phyloP scores from a whole-genome alignment of 2,888 invertebrate species.

The Eupithecia subfuscata region DNA sequence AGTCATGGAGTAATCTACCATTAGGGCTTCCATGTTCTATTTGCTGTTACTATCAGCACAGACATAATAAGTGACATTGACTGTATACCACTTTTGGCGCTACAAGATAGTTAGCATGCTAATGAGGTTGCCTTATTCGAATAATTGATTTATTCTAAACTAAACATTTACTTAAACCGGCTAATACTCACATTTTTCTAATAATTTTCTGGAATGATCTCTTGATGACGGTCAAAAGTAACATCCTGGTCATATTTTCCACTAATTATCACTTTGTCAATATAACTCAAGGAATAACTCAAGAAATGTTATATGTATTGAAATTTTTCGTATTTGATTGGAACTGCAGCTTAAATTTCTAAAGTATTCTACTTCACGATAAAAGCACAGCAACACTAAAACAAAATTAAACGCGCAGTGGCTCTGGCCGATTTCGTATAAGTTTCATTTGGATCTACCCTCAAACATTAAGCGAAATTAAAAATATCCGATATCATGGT shows the following conservation, averaged over 20 bases:
- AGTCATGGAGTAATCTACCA: slow-evolving; percentile 1
- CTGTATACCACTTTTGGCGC: slow-evolving; percentile 23
- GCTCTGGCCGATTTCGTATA: not conserved
- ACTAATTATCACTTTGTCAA: slow-evolving; percentile 20
- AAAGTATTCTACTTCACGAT: slow-evolving; percentile 1
- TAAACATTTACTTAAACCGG: not conserved
- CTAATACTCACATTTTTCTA: slow-evolving; percentile 64
- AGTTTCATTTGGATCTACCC: slow-evolving; percentile 15
- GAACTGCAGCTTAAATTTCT: not conserved
- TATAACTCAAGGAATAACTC: not conserved
- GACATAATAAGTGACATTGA: slow-evolving; percentile 26
- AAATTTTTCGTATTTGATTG: not conserved
- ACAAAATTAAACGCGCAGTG: not conserved
- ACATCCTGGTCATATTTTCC: slow-evolving; percentile 40
- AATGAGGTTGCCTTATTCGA: slow-evolving; percentile 27
- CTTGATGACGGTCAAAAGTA: slow-evolving; percentile 56
- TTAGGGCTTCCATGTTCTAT: slow-evolving; percentile 25
- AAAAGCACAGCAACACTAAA: not conserved
- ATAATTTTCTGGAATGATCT: slow-evolving; percentile 62
- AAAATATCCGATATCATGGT: not conserved
- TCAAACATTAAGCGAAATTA: slow-evolving; percentile 7
- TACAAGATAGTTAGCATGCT: slow-evolving; percentile 26
- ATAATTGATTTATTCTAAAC: not conserved
- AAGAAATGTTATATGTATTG: not conserved
- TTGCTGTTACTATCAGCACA: slow-evolving; percentile 6